A percentile compares a stretch with the other conserved stretches of the same genome.
Conservation (phyloP, 1,140 invertebrate genomes). For the Drosophila jambulina region DNA sequence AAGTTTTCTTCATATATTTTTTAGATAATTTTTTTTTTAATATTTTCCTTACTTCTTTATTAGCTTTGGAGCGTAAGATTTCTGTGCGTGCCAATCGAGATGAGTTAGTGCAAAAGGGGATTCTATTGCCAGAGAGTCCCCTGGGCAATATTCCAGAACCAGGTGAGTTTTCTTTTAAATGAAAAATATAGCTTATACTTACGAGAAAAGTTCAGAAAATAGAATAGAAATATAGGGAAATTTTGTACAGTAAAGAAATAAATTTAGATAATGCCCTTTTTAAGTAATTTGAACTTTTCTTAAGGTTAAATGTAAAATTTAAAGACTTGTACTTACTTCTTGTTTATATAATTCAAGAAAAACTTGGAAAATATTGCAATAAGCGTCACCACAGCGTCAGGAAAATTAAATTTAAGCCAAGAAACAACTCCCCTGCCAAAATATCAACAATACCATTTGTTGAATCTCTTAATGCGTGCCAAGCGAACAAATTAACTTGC, state of each 20-base stretch:
- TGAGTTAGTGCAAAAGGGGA: conserved; percentile 98
- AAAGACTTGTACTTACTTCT: not conserved
- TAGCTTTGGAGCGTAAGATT: conserved; percentile 98
- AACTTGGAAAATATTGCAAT: not conserved
- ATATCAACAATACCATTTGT: conserved; percentile 24
- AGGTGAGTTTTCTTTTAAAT: conserved; percentile 86
- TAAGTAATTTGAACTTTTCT: not conserved
- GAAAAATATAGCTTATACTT: not conserved
- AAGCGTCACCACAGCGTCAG: not conserved
- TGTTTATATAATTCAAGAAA: not conserved
- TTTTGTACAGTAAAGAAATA: not conserved
- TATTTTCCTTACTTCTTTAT: not conserved
- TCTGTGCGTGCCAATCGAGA: conserved; percentile 98
- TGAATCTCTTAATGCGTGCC: conserved; percentile 37
- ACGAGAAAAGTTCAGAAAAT: not conserved
- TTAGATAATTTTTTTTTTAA: not conserved
- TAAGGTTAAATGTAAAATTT: not conserved
- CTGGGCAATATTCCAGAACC: conserved; percentile 92
- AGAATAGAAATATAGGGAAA: not conserved
- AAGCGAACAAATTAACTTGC: conserved; percentile 35
- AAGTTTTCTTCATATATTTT: conserved; percentile 86
- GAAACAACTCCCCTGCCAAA: not conserved
- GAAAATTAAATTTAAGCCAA: not conserved
- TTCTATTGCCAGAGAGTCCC: conserved; percentile 95
- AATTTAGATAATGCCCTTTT: not conserved